phyloP scores from a whole-genome alignment of 2,797 vertebrate genomes.

The Hafferia zeledoni region DNA sequence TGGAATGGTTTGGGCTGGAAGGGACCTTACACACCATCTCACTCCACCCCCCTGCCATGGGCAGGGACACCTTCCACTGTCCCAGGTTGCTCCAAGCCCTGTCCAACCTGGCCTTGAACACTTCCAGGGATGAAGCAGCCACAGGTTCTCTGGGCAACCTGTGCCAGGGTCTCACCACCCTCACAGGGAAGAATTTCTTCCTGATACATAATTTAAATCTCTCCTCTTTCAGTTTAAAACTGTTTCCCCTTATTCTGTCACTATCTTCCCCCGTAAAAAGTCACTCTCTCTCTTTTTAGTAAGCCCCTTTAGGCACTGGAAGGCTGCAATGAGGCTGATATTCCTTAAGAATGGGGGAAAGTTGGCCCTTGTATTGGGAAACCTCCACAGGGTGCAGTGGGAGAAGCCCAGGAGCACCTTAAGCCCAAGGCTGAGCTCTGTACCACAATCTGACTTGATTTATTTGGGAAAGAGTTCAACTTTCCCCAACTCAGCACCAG shows the following conservation, averaged over 20 bases:
- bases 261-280: not conserved
- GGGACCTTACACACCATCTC: not conserved
- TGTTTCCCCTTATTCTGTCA: not conserved
- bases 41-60: not conserved
- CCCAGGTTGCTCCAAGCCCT: accelerated
- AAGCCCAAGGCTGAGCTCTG: not conserved
- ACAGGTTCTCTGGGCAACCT: accelerated
- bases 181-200: not conserved
- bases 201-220: not conserved
- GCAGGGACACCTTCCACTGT: not conserved
- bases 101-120: not conserved
- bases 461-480: not conserved
- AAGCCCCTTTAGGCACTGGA: not conserved
- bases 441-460: not conserved
- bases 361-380: not conserved
- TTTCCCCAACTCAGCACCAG: not conserved
- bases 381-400: not conserved
- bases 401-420: not conserved
- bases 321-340: not conserved
- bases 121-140: not conserved
- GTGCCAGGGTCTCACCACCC: accelerated
- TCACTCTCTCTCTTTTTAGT: not conserved
- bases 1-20: not conserved
- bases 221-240: not conserved
- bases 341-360: not conserved